These are phyloP conservation scores for Takifugu bimaculatus DNA, from an alignment of 2,113 vertebrate genomes.

Conservation along the genomic window DNA sequence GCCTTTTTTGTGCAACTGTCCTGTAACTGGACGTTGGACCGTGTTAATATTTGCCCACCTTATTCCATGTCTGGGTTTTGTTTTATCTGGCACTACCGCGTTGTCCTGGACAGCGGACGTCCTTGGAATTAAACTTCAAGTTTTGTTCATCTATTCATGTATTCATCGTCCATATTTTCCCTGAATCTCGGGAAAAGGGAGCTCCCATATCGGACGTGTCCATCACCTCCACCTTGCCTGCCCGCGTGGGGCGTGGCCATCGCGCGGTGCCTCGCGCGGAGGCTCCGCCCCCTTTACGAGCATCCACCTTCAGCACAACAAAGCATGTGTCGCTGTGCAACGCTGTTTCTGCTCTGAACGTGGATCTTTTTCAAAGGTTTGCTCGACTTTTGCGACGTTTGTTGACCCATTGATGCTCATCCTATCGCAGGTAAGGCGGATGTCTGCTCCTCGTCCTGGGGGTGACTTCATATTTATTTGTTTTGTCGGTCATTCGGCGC, in stretches of 20 bases:
- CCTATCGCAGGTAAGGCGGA: conserved; percentile 64
- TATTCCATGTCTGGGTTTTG: neutral
- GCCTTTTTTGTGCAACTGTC: conserved; percentile 1
- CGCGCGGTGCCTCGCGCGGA: conserved; percentile 22
- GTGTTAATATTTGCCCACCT: conserved; percentile 38
- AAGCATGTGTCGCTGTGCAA: conserved; percentile 64
- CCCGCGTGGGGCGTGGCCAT: neutral
- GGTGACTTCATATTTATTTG: conserved; percentile 51
- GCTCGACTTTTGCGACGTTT: conserved; percentile 24
- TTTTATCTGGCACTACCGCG: too few species aligned
- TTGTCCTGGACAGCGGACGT: too few species aligned
- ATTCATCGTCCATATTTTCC: too few species aligned
- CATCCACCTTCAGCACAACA: conserved; percentile 67
- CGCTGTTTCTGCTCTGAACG: conserved; percentile 47
- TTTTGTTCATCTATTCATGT: too few species aligned
- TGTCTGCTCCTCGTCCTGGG: neutral
- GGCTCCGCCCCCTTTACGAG: conserved; percentile 73
- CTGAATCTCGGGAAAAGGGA: too few species aligned
- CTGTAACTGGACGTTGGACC: conserved; percentile 26
- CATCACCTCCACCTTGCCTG: conserved; percentile 12
- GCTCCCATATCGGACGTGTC: neutral
- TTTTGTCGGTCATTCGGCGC: conserved; percentile 70
- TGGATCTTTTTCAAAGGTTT: conserved; percentile 14
- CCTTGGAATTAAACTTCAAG: too few species aligned
- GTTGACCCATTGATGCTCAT: conserved; percentile 45